These are phyloP conservation scores for Heliconius hewitsoni DNA, from an alignment of 1,140 invertebrate genomes.

Conservation along the genomic window DNA sequence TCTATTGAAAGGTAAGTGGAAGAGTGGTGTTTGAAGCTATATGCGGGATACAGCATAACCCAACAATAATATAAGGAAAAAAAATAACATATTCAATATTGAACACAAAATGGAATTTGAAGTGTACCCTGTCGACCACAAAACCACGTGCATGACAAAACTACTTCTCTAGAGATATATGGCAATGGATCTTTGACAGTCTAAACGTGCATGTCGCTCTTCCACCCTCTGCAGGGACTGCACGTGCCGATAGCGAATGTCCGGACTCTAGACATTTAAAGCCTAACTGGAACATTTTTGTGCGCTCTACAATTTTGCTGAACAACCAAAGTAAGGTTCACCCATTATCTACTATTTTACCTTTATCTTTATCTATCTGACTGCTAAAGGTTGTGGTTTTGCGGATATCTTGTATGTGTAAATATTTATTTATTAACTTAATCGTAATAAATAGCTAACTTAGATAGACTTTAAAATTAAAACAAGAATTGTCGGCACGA, in stretches of 20 bases:
- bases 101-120: background rate
- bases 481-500: too few relatives aligned
- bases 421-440: too few relatives aligned
- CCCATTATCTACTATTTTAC: too few relatives aligned
- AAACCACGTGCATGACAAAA: background rate
- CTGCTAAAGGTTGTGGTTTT: too few relatives aligned
- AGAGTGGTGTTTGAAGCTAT: too few relatives aligned
- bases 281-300: background rate
- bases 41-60: too few relatives aligned
- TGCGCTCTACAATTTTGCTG: background rate
- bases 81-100: background rate
- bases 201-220: conserved; percentile 9
- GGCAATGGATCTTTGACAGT: conserved; percentile 1
- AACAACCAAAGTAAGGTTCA: background rate
- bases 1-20: too few relatives aligned
- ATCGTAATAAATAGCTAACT: too few relatives aligned
- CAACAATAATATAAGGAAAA: background rate
- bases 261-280: background rate
- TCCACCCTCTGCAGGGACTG: conserved; percentile 11
- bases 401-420: too few relatives aligned
- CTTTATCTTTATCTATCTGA: too few relatives aligned
- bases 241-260: conserved; percentile 1
- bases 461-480: too few relatives aligned
- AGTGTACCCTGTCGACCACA: background rate
- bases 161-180: background rate